Evolutionary conservation across 2,888 invertebrate genomes (phyloP).

Genomic region (Lithosia quadra): DNA sequence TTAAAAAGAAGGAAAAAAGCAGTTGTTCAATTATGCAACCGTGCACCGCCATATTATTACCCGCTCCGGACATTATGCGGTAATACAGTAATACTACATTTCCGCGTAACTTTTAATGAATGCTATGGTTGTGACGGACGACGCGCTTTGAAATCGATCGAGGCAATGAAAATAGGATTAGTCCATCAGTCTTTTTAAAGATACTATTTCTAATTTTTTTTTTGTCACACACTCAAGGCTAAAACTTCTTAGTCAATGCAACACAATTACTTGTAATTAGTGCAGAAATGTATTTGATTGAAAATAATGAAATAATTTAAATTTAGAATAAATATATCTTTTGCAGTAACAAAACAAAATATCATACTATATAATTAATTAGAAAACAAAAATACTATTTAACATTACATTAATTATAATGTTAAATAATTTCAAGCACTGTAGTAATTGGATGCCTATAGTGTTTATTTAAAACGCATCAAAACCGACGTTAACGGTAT

Average conservation of each 20-base stretch:
- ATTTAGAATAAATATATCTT: not conserved
- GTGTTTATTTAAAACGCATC: not conserved
- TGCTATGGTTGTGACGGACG: not conserved
- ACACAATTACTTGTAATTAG: not conserved
- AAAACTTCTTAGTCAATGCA: not conserved
- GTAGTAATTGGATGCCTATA: not conserved
- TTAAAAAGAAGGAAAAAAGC: not conserved
- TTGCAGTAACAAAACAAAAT: not conserved
- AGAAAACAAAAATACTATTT: not conserved
- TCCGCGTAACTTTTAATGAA: conserved; percentile 3
- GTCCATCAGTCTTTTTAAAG: not conserved
- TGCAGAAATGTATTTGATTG: not conserved
- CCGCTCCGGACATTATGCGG: not conserved
- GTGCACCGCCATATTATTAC: conserved; percentile 1
- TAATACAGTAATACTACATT: not conserved
- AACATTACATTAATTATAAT: not conserved
- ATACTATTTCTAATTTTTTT: not conserved
- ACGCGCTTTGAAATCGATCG: not conserved
- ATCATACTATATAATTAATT: not conserved
- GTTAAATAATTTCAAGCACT: not conserved
- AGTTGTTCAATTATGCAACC: not conserved
- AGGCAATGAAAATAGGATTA: not conserved
- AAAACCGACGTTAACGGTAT: not conserved
- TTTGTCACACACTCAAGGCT: not conserved
- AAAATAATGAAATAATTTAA: conserved; percentile 1